Percentiles rank a stretch among this genome's conserved stretches.
Conservation (phyloP, 2,113 vertebrate genomes). For the Suricata suricatta region DNA sequence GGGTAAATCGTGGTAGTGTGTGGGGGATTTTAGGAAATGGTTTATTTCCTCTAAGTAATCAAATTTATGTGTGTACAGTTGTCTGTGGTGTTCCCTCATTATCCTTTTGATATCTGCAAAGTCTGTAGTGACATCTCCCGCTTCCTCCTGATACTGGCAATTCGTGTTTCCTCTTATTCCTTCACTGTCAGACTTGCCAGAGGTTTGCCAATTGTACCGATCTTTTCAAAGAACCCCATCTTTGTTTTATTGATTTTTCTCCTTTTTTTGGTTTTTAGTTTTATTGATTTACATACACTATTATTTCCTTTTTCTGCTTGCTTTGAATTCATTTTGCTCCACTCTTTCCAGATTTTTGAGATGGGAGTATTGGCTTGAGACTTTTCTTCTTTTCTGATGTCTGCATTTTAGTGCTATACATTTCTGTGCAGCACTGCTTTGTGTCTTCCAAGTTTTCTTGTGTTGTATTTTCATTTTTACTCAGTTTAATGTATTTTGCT, state of each 20-base stretch:
- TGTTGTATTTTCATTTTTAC: neutral
- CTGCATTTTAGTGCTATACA: neutral
- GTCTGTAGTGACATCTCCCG: neutral
- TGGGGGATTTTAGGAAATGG: neutral
- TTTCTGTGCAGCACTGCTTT: neutral
- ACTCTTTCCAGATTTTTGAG: neutral
- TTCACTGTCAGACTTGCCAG: neutral
- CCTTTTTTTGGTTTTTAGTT: neutral
- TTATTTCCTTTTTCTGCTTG: neutral
- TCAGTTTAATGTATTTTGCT: neutral
- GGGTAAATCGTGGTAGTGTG: neutral
- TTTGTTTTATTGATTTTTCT: neutral
- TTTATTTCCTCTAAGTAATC: neutral
- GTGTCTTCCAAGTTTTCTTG: neutral
- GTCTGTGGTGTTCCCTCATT: neutral
- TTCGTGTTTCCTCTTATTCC: neutral
- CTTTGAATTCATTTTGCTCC: neutral
- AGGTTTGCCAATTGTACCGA: neutral
- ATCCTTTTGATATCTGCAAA: neutral
- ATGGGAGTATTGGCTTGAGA: neutral
- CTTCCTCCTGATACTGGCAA: neutral
- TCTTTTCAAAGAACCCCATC: neutral
- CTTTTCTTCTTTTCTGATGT: neutral
- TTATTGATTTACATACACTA: neutral
- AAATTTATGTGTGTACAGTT: neutral